Base-by-base conservation (phyloP, 2,113 vertebrate species). In the Catharus fuscescens region DNA sequence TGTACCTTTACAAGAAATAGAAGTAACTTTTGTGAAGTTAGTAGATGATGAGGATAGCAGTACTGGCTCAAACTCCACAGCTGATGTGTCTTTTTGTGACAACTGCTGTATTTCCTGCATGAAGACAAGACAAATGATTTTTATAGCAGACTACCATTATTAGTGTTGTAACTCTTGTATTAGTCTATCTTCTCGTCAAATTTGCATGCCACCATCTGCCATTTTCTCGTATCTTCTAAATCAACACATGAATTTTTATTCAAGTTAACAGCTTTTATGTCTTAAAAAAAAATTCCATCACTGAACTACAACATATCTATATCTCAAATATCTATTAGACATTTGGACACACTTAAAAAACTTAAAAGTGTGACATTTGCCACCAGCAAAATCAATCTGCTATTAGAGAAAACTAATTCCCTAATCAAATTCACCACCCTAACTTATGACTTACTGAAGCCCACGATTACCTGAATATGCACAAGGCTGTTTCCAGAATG, bases 401-500 rank as follows among this genome's bases (percentile, higher is more conserved):
- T 45, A 26, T 26, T 42, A 85, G 9, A 80, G 45, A 85, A 90
- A 71, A 16, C 19, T 77, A 84, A 88, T 71, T 70, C 18, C 31
- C 45, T 45, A 60, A 12, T 53, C 6, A 94, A 89, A 81, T 80
- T 73, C 21, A 71, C 29, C 26, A 48, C 17, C 8, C 26, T 38
- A n/a, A 80, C 76, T 78, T 34, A 67, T 0, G 8, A 53, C 38
- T 67, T 80, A 24, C 61, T 18, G n/a, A 67, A 82, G n/a, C 29
- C 66, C 40, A 54, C 5, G 5, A 96, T 98, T 98, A 99, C 99
- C 99, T 99, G 99, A 91, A 99, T 97, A 88, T 98, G 98, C 50
- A 99, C 97, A 85, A 98, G 98, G 95, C 98, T 99, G 90, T 91
- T 97, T 97, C 99, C 99, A 83, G 99, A 99, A 98, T 99, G 99